Percentiles rank a stretch among this genome's conserved stretches.
phyloP scores from a whole-genome alignment of 2,888 invertebrate genomes.

The Drosophila picticornis region DNA sequence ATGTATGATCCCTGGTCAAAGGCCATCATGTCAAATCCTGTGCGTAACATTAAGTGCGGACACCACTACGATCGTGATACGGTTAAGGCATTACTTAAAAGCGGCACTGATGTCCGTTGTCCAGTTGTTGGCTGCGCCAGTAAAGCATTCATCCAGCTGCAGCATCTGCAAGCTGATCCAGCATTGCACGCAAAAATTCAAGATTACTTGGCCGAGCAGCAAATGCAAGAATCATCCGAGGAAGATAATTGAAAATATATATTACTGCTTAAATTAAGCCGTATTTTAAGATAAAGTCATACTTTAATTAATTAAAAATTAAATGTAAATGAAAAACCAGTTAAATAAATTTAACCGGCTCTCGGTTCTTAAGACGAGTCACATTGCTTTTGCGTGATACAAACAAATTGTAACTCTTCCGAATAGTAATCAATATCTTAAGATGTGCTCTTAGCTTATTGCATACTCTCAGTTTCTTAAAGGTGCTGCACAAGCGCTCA shows the following conservation, averaged over 20 bases:
- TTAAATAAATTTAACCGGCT: background rate
- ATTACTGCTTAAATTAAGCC: background rate
- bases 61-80: constrained; percentile 52
- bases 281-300: too few relatives aligned
- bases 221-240: background rate
- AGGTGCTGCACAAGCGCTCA: constrained; percentile 26
- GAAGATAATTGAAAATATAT: constrained; percentile 23
- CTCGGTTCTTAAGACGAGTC: background rate
- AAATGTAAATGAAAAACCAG: background rate
- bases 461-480: background rate
- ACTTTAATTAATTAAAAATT: too few relatives aligned
- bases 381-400: background rate
- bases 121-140: constrained; percentile 55
- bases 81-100: constrained; percentile 17
- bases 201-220: constrained; percentile 7
- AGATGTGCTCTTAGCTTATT: background rate
- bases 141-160: constrained; percentile 23
- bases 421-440: background rate
- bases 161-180: constrained; percentile 28
- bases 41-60: constrained; percentile 50
- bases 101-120: constrained; percentile 26
- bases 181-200: constrained; percentile 16
- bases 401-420: background rate
- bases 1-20: constrained; percentile 60
- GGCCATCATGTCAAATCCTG: constrained; percentile 41